Evolutionary conservation across 2,888 invertebrate species (phyloP), one percentile per base, ranked within the genome.

Genomic region (Mamestra brassicae): DNA sequence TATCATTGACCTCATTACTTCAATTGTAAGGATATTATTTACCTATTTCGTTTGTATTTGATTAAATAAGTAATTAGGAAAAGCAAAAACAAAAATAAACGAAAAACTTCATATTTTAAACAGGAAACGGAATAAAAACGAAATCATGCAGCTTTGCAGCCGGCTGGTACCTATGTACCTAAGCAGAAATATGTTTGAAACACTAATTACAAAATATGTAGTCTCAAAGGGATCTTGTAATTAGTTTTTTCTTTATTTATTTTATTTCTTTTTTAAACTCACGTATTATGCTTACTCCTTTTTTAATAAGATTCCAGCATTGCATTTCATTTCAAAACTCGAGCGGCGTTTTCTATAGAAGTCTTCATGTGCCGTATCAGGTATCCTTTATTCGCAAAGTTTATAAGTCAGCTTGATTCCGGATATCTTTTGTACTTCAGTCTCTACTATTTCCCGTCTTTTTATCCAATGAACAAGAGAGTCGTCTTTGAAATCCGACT

Each of bases 381-480:
- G 70, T 80, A 65, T 64, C 65, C 57, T 80, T 71, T 54, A 74
- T 84, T 71, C 26, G n/a, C 36, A 38, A 38, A 55, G 17, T 45
- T 68, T 69, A 52, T 55, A 5, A 74, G 55, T 36, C 13, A 55
- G 61, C 47, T 38, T 3, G 38, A 13, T 61, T 26, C 69, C 71
- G 81, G 81, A 81, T 76, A n/a, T 76, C 71, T 84, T 81, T 84
- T 81, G 71, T 76, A 69, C 42, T n/a, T 10, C 38, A 68, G 34
- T 15, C 3, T 71, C 66, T 8, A 55, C 11, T 47, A 4, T 52
- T 50, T 61, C n/a, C 65, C 7, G 63, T 47, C 57, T 75, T 8
- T 65, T 58, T 47, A 58, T 45, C 15, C 15, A 60, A 64, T 52
- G 15, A 67, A 68, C 63, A 60, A 55, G 11, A 42, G 54, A 45